phyloP scores from a whole-genome alignment of 1,140 invertebrate genomes.

The Leptoteleia sp. region DNA sequence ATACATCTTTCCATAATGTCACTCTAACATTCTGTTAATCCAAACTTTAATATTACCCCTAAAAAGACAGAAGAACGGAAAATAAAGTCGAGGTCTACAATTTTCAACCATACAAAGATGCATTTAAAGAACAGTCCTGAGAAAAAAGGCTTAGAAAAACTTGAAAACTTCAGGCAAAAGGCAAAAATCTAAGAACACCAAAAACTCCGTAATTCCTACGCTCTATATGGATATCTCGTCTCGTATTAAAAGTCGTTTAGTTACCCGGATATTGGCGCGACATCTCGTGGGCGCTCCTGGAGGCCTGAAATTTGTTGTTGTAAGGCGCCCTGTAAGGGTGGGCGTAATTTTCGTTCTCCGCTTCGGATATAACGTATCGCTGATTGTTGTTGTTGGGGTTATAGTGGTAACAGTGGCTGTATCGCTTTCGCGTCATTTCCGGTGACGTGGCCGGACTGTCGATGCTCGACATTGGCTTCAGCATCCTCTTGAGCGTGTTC shows the following conservation, averaged over 20 bases:
- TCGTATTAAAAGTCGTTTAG: slow-evolving; percentile 17
- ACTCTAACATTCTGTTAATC: slow-evolving; percentile 15
- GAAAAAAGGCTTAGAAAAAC: slow-evolving; percentile 33
- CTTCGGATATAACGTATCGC: slow-evolving; percentile 79
- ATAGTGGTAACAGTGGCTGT: slow-evolving; percentile 83
- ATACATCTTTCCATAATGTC: slow-evolving; percentile 29
- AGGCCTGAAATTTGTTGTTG: slow-evolving; percentile 82
- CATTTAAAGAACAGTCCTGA: slow-evolving; percentile 40
- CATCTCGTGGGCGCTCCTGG: slow-evolving; percentile 79
- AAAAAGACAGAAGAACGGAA: slow-evolving; percentile 16
- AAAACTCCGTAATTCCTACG: slow-evolving; percentile 42
- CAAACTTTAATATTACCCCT: slow-evolving; percentile 22
- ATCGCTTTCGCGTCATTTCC: slow-evolving; percentile 89
- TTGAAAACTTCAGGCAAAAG: slow-evolving; percentile 52
- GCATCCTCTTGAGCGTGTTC: slow-evolving; percentile 94
- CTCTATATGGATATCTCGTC: slow-evolving; percentile 28
- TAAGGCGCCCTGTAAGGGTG: slow-evolving; percentile 77
- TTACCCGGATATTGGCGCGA: slow-evolving; percentile 76
- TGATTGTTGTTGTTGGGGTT: slow-evolving; percentile 81
- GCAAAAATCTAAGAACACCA: slow-evolving; percentile 62
- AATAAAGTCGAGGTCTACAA: slow-evolving; percentile 35
- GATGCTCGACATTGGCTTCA: slow-evolving; percentile 94
- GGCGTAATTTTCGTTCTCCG: slow-evolving; percentile 78
- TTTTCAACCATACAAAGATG: slow-evolving; percentile 58
- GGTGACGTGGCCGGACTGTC: slow-evolving; percentile 93